Base-by-base conservation (phyloP, 2,797 vertebrate genomes). In the Chelidonichthys spinosus region DNA sequence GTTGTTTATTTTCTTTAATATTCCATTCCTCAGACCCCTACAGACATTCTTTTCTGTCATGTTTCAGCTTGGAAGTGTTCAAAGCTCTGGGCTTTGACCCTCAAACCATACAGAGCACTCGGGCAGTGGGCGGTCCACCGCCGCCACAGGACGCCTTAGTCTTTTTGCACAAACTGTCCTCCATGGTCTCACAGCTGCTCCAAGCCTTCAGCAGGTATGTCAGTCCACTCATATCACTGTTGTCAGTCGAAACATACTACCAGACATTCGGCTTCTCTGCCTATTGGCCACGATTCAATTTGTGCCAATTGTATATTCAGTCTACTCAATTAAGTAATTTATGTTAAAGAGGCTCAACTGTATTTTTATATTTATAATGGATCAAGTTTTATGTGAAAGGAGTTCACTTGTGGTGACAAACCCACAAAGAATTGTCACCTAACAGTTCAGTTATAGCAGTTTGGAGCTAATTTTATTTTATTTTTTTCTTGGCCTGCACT, bases 191-290 rank as follows among this genome's bases (percentile, higher is more conserved):
- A 66, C 94, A 96, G 90, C 95, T 98, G 88, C 94, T 89, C 66
- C 93, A 95, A 83, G 93, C 91, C 72, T 96, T 98, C 86, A 95
- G 94, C 82, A 96, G 96, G 97, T 98, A 94, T 79, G 59, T 61
- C 32, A 50, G n/a, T 64, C 14, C 42, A 42, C 13, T 67, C 25
- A 3, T 36, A 33, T 37, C 42, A 15, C 55, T 33, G 65, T 46
- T 25, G 40, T 64, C 71, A 47, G 14, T 39, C 33, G 33, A 7
- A 60, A 49, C 54, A 37, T 10, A n/a, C 44, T 10, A 2, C 32
- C 32, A 36, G 11, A 73, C 44, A 15, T 50, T 68, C 50, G 14
- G 32, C 17, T 17, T 15, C 37, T 54, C 18, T 44, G 39, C 11
- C 60, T 43, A 2, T 55, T 11, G 8, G 11, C 1, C 55, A 43